Percentiles rank a stretch among this genome's conserved stretches.
phyloP scores from a whole-genome alignment of 2,113 vertebrate genomes.

The Rhea americana region DNA sequence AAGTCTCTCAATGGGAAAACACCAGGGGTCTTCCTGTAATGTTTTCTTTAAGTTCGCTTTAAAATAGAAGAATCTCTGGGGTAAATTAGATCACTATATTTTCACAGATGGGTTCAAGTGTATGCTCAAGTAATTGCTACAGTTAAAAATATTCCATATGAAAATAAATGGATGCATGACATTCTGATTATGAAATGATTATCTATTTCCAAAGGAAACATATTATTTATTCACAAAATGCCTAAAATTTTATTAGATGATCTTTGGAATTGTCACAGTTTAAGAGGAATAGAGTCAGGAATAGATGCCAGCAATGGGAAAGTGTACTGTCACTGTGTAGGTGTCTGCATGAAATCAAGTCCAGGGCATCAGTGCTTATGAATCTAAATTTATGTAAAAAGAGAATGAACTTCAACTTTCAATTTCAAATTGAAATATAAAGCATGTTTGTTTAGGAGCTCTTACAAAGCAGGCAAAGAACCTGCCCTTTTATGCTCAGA shows the following conservation, averaged over 20 bases:
- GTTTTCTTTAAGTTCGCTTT: background rate
- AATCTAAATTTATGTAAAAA: background rate
- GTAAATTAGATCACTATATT: background rate
- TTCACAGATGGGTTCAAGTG: background rate
- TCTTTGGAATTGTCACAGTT: background rate
- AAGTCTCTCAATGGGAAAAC: background rate
- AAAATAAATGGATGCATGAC: background rate
- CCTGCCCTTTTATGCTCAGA: background rate
- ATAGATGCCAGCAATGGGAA: background rate
- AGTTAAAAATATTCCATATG: background rate
- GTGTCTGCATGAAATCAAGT: background rate
- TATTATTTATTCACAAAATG: background rate
- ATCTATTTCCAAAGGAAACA: background rate
- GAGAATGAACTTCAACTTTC: background rate
- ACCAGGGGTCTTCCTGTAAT: background rate
- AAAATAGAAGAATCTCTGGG: background rate
- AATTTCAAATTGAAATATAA: background rate
- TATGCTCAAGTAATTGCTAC: background rate
- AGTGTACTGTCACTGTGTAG: background rate
- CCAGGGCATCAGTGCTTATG: background rate
- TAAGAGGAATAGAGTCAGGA: background rate
- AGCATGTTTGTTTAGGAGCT: background rate
- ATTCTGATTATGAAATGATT: background rate
- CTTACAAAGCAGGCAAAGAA: background rate
- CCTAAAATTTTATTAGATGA: background rate